Evolutionary conservation across 1,140 invertebrate species (phyloP).

Genomic region (Cyclina sinensis): DNA sequence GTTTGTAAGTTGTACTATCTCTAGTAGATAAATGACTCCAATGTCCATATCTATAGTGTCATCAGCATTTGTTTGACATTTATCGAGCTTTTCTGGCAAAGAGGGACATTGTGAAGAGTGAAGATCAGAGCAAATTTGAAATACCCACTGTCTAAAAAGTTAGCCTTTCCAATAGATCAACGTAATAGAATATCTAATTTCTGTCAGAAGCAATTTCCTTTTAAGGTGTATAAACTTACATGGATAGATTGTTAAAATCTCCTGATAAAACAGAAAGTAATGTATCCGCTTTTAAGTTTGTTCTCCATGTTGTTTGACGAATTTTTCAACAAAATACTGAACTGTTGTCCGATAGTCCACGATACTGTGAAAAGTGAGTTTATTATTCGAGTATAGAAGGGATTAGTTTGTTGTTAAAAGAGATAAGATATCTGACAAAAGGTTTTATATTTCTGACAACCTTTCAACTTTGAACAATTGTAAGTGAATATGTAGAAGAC

Average conservation of each 20-base stretch:
- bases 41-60: constrained; percentile 15
- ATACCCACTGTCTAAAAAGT: constrained; percentile 27
- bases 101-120: constrained; percentile 24
- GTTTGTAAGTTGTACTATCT: constrained; percentile 13
- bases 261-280: constrained; percentile 15
- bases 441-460: constrained; percentile 14
- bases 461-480: too few species aligned
- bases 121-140: constrained; percentile 31
- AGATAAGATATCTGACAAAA: neutral
- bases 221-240: constrained; percentile 60
- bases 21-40: neutral
- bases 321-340: neutral
- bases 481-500: too few species aligned
- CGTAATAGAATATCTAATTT: constrained; percentile 59
- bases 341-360: neutral
- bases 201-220: constrained; percentile 36
- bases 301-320: constrained; percentile 3
- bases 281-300: neutral
- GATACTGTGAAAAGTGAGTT: neutral
- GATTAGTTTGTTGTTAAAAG: constrained; percentile 1
- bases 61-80: constrained; percentile 51
- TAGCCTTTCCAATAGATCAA: constrained; percentile 41
- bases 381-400: neutral
- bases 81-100: constrained; percentile 21
- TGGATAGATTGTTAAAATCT: constrained; percentile 27